Percentiles rank a stretch among this genome's conserved stretches.
Evolutionary conservation across 53 echinoderm and acorn worm species (phyloP).

Genomic region (Actinopyga echinites): DNA sequence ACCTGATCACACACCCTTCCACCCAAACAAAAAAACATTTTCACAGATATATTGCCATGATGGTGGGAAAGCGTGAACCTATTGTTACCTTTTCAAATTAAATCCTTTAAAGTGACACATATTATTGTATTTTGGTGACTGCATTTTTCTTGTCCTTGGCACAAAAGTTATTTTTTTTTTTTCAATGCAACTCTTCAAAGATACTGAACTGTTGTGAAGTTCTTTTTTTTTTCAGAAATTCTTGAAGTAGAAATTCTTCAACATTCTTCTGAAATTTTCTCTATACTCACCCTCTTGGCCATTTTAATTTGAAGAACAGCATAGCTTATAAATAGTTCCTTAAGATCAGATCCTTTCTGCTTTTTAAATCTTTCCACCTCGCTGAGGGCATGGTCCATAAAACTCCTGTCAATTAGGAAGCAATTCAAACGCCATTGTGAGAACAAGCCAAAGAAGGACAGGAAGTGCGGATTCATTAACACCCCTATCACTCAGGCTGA

Average conservation of each 20-base stretch:
- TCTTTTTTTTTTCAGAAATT: background rate
- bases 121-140: no score
- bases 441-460: background rate
- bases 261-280: background rate
- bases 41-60: no score
- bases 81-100: no score
- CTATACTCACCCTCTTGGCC: constrained; percentile 86
- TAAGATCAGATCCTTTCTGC: constrained; percentile 84
- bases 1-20: no score
- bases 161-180: background rate
- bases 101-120: no score
- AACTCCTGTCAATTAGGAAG: constrained; percentile 56
- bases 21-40: no score
- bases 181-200: background rate
- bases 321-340: constrained; percentile 99
- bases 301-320: constrained; percentile 97
- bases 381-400: constrained; percentile 79
- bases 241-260: no score
- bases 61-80: no score
- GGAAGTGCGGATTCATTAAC: background rate
- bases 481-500: background rate
- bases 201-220: background rate
- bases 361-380: constrained; percentile 95
- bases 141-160: background rate
- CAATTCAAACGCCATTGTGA: constrained; percentile 2